Evolutionary conservation across 2,113 vertebrate species (phyloP).

Genomic region (Prionailurus viverrinus): DNA sequence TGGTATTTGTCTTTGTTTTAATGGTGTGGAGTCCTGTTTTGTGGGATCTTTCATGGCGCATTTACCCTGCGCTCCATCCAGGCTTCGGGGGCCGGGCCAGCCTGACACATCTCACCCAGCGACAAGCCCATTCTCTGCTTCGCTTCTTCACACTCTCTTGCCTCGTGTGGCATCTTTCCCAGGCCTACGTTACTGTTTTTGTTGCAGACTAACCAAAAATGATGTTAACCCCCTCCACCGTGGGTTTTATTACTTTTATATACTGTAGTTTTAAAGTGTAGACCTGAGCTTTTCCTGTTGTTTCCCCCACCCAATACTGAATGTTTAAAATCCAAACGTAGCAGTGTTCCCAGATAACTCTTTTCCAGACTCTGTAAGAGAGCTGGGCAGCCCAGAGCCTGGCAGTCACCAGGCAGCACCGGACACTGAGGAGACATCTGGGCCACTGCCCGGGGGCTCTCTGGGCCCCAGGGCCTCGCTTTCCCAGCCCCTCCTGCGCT

Average conservation of each 20-base stretch:
- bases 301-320: not conserved
- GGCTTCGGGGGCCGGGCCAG: conserved; percentile 50
- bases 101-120: not conserved
- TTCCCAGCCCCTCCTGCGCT: not conserved
- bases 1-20: conserved; percentile 84
- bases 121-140: conserved; percentile 7
- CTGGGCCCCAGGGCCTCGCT: not conserved
- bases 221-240: not conserved
- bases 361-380: not conserved
- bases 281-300: not conserved
- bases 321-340: not conserved
- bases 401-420: conserved; percentile 1
- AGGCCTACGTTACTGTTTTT: conserved; percentile 14
- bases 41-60: conserved; percentile 69
- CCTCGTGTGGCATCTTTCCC: not conserved
- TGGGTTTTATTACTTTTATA: not conserved
- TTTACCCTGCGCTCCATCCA: conserved; percentile 57
- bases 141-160: not conserved
- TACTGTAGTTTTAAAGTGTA: conserved; percentile 36
- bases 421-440: not conserved
- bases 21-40: conserved; percentile 70
- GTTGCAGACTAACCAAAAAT: conserved; percentile 61
- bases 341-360: not conserved
- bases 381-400: not conserved
- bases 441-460: not conserved